Conservation (phyloP, 2,797 vertebrate genomes). For the Pseudochirops cupreus region DNA sequence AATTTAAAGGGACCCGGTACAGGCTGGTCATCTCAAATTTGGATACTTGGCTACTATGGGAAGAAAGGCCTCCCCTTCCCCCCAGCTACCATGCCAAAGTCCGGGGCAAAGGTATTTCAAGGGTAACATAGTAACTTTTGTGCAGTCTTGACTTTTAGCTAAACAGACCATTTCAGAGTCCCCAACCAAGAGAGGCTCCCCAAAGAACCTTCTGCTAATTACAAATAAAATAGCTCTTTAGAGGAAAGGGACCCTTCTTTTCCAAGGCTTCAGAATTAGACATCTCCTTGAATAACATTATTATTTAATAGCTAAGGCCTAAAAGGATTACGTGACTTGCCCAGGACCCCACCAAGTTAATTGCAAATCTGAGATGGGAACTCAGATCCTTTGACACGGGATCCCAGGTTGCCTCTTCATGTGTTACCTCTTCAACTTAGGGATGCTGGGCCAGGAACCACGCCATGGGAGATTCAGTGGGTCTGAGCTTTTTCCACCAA, state of each 20-base stretch:
- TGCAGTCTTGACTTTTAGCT: neutral
- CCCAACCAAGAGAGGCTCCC: neutral
- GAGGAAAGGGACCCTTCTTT: neutral
- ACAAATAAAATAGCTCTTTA: neutral
- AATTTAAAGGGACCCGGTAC: neutral
- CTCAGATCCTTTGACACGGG: neutral
- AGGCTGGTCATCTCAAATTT: neutral
- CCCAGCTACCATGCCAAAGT: neutral
- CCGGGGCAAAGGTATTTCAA: neutral
- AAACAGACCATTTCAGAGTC: neutral
- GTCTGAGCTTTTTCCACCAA: constrained; percentile 66
- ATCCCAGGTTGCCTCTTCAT: neutral
- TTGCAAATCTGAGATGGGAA: neutral
- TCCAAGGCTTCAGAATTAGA: neutral
- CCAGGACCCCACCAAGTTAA: neutral
- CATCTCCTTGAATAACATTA: neutral
- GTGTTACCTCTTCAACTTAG: neutral
- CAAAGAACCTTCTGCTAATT: neutral
- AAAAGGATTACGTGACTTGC: neutral
- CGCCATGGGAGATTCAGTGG: neutral
- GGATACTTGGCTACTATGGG: neutral
- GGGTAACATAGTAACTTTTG: neutral
- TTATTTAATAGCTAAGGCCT: neutral
- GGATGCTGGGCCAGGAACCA: neutral
- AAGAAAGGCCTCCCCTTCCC: neutral